Evolutionary conservation across 2,888 invertebrate genomes (phyloP), one percentile per base, ranked within the genome.

Genomic region (Hedychridium roseum): DNA sequence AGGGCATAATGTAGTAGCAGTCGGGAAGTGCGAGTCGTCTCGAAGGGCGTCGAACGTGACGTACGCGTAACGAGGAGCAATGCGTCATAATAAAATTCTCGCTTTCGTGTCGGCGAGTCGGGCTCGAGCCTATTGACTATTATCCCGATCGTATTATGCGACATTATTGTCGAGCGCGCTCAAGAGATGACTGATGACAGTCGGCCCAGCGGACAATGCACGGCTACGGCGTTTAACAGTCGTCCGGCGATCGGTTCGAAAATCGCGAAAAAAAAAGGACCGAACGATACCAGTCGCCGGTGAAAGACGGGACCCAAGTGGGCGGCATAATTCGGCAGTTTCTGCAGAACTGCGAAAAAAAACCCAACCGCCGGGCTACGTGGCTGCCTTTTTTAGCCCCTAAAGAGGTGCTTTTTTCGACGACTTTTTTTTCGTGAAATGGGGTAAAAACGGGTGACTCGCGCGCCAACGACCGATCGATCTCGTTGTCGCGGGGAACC

Each of bases 41-140:
- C 39, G 32, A 9, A 35, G 40, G 11, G 31, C 27, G 21, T 36
- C 32, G 14, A 9, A 14, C 14, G 50, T 47, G 57, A 59, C 58
- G 57, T 66, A 66, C 45, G 57, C 60, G 64, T 63, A 67, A 68
- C 61, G 66, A 67, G 65, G 63, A 61, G 64, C 64, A 65, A 76
- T 76, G 70, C 70, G 66, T 76, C 76, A 76, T 73, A 76, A 76
- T 76, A 76, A 74, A 76, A 76, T 74, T 59, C 69, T 76, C 73
- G 71, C 67, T 62, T 64, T 60, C 56, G 51, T 60, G 70, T 68
- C 64, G 59, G 54, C 46, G 47, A 37, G 36, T 54, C 36, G 36
- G 39, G 49, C 47, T 48, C 46, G 35, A 52, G 54, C 48, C 54
- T 47, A 59, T 64, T 60, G 51, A 54, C 64, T 46, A 62, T 64